Evolutionary conservation across 2,797 vertebrate genomes (phyloP).

Genomic region (Denticeps clupeoides): DNA sequence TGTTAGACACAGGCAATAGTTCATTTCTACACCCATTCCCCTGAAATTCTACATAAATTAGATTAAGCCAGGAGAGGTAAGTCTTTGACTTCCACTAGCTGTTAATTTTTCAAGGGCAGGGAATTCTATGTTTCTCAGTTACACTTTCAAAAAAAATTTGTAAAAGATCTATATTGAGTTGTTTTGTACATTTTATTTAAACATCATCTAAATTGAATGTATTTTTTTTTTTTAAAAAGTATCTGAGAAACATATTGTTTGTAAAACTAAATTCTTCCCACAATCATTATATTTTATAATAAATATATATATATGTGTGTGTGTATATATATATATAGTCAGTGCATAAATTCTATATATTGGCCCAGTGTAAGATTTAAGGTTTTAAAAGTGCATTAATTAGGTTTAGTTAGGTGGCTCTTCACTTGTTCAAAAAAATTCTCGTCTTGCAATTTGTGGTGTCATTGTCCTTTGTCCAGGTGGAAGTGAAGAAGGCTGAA

Average conservation of each 20-base stretch:
- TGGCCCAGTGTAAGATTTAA: conserved; percentile 65
- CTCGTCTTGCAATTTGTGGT: conserved; percentile 50
- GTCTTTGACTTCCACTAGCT: conserved; percentile 62
- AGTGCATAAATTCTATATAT: conserved; percentile 35
- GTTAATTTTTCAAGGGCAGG: conserved; percentile 1
- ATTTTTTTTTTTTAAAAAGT: conserved; percentile 34
- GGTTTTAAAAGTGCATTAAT: conserved; percentile 38
- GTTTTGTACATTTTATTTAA: neutral
- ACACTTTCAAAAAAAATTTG: conserved; percentile 35
- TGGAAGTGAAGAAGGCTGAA: conserved; percentile 98
- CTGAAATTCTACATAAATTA: conserved; percentile 77
- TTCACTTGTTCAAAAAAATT: no score
- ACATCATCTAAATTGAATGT: neutral
- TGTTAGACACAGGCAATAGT: conserved; percentile 82
- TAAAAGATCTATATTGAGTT: neutral
- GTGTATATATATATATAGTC: neutral
- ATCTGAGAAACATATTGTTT: conserved; percentile 90
- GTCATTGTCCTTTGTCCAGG: conserved; percentile 89
- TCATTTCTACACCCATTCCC: conserved; percentile 83
- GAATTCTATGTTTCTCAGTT: conserved; percentile 87
- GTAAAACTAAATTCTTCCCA: no score
- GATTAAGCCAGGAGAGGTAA: conserved; percentile 97
- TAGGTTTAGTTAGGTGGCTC: conserved; percentile 2
- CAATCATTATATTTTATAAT: no score
- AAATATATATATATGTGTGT: neutral